Evolutionary conservation across 2,797 vertebrate species (phyloP).

Genomic region (Lycodopsis pacificus): DNA sequence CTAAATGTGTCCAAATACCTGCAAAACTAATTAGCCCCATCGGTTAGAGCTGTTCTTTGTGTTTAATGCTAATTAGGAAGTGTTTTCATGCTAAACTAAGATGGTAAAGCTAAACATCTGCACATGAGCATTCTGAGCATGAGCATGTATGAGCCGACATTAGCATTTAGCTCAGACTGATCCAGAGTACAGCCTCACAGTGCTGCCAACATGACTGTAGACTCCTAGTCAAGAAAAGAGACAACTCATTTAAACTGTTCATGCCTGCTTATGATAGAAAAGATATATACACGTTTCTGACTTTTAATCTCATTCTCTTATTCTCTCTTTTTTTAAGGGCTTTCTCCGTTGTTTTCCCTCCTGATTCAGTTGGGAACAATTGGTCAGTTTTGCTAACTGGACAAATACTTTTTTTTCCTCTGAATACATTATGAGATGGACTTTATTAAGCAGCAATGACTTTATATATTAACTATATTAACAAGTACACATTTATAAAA

Average conservation of each 20-base stretch:
- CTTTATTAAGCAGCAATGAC: not conserved
- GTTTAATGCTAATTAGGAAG: not conserved
- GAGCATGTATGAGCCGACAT: not conserved
- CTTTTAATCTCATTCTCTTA: too few species aligned
- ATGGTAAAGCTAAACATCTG: not conserved
- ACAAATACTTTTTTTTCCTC: not conserved
- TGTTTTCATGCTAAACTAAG: not conserved
- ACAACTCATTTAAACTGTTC: too few species aligned
- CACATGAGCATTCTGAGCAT: not conserved
- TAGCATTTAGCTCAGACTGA: not conserved
- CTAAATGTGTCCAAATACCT: not conserved
- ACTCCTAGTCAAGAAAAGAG: too few species aligned
- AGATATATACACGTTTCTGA: too few species aligned
- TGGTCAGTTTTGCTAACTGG: not conserved
- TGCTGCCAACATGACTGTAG: too few species aligned
- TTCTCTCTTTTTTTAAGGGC: too few species aligned
- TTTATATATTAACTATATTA: not conserved
- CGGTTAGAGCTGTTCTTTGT: too few species aligned
- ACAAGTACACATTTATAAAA: too few species aligned
- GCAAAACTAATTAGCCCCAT: too few species aligned
- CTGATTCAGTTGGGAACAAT: not conserved
- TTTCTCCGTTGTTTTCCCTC: not conserved
- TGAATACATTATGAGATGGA: not conserved
- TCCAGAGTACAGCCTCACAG: too few species aligned
- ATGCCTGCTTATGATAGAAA: too few species aligned